Base-by-base conservation (phyloP, 2,797 vertebrate species). In the Chelon auratus region DNA sequence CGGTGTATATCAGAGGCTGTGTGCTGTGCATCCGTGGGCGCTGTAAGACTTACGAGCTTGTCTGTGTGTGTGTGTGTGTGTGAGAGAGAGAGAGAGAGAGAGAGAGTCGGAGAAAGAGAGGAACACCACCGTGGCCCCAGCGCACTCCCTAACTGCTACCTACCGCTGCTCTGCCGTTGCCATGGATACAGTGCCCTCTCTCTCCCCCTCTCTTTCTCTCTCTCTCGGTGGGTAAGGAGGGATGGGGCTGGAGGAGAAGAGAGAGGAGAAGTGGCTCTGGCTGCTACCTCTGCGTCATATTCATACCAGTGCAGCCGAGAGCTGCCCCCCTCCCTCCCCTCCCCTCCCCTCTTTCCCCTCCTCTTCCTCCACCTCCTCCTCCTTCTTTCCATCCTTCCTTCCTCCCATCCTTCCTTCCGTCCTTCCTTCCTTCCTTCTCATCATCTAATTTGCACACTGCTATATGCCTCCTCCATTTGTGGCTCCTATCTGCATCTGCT, bases 171-270 rank as follows among this genome's bases (percentile, higher is more conserved):
- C 95, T 93, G 91, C 91, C 92, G 95, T 96, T 95, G 93, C 94
- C 94, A 96, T 95, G 94, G 95, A 88, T 94, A 96, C 95, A 93
- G 93, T 93, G 93, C 93, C 91, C 94, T 91, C 87, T 87, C 92
- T 85, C 82, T 47, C 85, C 24, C 82, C 42, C 74, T 52, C 58
- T 67, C 75, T 30, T 88, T 82, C 78, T 40, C 42, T 67, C 68
- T 80, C 78, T 85, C 66, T 85, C n/a, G 11, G 73, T 87, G 90
- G 92, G 91, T 93, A 93, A 88, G 88, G 88, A 90, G 89, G 92
- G 93, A 92, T 94, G 91, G 84, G 86, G 88, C 82, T 82, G 69
- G 80, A 86, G 83, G 60, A 87, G 83, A 81, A 75, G 56, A 77
- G 73, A 70, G 75, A 82, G 87, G 87, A 91, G 92, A 93, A 95